A percentile compares a stretch with the other conserved stretches of the same genome.
Conservation (phyloP, 2,888 invertebrate species). For the Cephus spinipes region DNA sequence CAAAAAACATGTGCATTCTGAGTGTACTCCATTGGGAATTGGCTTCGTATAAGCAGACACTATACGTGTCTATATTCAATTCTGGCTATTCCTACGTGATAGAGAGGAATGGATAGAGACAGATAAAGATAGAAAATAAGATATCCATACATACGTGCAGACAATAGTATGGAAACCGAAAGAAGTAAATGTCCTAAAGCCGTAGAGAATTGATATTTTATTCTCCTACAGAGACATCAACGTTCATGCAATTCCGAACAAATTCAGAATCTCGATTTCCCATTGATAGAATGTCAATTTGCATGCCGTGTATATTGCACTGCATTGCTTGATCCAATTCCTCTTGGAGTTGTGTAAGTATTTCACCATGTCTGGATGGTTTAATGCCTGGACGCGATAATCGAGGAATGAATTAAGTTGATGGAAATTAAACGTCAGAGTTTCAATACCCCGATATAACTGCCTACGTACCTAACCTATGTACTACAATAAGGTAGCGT, state of each 20-base stretch:
- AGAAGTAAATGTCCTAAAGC: not conserved
- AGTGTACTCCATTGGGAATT: not conserved
- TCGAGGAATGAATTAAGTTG: conserved; percentile 53
- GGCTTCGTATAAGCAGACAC: not conserved
- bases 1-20: not conserved
- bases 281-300: conserved; percentile 42
- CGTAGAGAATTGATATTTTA: not conserved
- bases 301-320: conserved; percentile 29
- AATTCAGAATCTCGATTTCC: conserved; percentile 23
- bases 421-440: conserved; percentile 31
- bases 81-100: not conserved
- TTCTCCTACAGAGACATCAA: not conserved
- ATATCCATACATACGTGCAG: no score
- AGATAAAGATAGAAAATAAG: no score
- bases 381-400: conserved; percentile 46
- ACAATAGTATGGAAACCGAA: not conserved
- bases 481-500: not conserved
- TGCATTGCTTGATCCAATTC: conserved; percentile 3
- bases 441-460: not conserved
- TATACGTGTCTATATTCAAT: not conserved
- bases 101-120: not conserved
- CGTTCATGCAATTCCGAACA: not conserved
- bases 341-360: conserved; percentile 11
- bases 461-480: not conserved
- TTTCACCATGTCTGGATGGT: conserved; percentile 33